Base-by-base conservation (phyloP, 2,797 vertebrate genomes). In the Channallabes apus region DNA sequence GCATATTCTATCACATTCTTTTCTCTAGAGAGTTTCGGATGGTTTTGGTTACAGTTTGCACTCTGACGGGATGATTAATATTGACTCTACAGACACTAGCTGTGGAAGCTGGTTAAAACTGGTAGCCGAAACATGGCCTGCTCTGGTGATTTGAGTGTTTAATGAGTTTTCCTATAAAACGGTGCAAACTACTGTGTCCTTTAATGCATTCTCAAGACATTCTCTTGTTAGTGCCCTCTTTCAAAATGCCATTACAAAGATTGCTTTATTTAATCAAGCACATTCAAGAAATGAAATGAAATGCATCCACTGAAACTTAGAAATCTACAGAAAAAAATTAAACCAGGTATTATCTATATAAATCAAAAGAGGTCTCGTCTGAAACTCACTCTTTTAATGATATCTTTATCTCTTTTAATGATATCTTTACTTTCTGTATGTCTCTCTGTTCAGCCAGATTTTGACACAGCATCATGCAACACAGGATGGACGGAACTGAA, bases 21-120 rank as follows among this genome's bases (percentile, higher is more conserved):
- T 79, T 64, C 77, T 41, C 35, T 46, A 88, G 85, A 90, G 82
- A 82, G 82, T 86, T 86, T 73, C 65, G 15, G 54, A 41, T 86
- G 77, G 82, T 85, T 90, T 80, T 82, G 72, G 80, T 86, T 80
- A 84, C 71, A 88, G 90, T 87, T 88, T 83, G 58, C 87, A 65
- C 69, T 17, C 51, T 87, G 84, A 90, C 87, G 89, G 72, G 67
- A 89, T 90, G 88, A 92, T 89, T 90, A 90, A 92, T 91, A 89
- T 91, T 84, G 87, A 87, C 84, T 67, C 59, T 65, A 78, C 67
- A 67, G 32, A 32, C 46, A 73, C 71, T 78, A 35, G 83, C 73
- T 77, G 41, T 61, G 88, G 81, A 82, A 79, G 82, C 46, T 64
- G 80, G 24, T 71, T 46, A 79, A 83, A 68, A 78, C 24, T 82